A percentile compares a stretch with the other conserved stretches of the same genome.
Conservation (phyloP, 2,797 vertebrate genomes). For the Hydrolagus colliei region DNA sequence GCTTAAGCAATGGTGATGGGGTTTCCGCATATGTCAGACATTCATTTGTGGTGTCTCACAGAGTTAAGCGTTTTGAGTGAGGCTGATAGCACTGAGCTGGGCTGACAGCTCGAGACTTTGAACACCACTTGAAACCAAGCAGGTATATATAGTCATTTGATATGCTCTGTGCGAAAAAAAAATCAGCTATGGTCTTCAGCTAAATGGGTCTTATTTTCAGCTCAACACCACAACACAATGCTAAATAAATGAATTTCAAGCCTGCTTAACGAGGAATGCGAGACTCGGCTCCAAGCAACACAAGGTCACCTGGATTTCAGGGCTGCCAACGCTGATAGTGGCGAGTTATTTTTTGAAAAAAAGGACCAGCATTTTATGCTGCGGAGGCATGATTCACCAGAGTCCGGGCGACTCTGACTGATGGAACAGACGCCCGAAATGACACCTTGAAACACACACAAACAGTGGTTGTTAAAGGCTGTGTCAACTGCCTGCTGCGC, state of each 20-base stretch:
- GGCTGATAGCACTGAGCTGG: too few species aligned
- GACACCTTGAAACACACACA: neutral
- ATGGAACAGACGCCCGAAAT: neutral
- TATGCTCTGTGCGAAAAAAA: too few species aligned
- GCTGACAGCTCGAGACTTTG: too few species aligned
- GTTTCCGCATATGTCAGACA: too few species aligned
- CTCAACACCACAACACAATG: neutral
- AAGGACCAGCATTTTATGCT: neutral
- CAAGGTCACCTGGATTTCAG: conserved; percentile 12
- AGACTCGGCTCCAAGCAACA: neutral
- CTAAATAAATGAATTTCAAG: conserved; percentile 17
- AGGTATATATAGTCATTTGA: too few species aligned
- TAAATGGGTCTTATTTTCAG: neutral
- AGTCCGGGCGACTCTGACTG: neutral
- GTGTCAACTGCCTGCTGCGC: neutral
- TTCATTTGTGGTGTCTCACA: too few species aligned
- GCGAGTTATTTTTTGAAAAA: neutral
- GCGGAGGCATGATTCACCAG: neutral
- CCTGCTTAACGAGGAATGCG: neutral
- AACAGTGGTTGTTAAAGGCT: neutral
- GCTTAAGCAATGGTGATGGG: too few species aligned
- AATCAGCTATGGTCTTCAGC: neutral
- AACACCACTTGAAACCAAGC: too few species aligned
- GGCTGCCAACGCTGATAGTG: conserved; percentile 10
- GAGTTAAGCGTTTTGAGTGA: too few species aligned